Evolutionary conservation across 1,140 invertebrate species (phyloP), one percentile per base, ranked within the genome.

Genomic region (Euwallacea similis): DNA sequence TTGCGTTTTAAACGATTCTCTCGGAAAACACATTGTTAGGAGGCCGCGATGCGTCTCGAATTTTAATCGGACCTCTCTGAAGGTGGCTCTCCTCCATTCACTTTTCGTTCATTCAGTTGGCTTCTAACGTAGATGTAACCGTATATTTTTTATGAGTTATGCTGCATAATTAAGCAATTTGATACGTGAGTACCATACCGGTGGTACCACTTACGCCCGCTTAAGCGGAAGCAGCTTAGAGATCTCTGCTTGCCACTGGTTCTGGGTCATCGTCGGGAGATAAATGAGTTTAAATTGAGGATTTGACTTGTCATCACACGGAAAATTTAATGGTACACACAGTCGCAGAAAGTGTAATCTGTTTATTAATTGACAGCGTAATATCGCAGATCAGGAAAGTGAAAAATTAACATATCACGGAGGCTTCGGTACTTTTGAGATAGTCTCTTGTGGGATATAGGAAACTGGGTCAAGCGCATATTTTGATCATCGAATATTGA

Each of bases 21-120:
- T 46, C 50, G 63, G 44, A 73, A 73, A 66, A 73, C 72, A 70
- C 63, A 69, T 73, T 73, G 72, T 73, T 73, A 73, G 72, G 66
- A 46, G 44, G 68, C 55, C 56, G 43, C 66, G 47, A 69, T 46
- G 67, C 67, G 13, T 42, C 44, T 15, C n/a, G 72, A 66, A 73
- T 73, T 66, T 62, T 65, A 73, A 73, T 42, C 46, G 55, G 56
- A 33, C 63, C 33, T 47, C 59, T 11, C 21, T 33, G 21, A 13
- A 50, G 46, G 46, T 41, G 7, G n/a, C 10, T 21, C 43, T 11
- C 21, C 33, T 71, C 56, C 69, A 71, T 71, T 71, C 69, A 71
- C 54, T 43, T 16, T 55, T 53, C 33, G 60, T 69, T 53, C 69
- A 66, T 66, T 71, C 63, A 66, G 58, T 10, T 21, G 33, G 7